Base-by-base conservation (phyloP, 2,888 invertebrate genomes). In the Timema podura region DNA sequence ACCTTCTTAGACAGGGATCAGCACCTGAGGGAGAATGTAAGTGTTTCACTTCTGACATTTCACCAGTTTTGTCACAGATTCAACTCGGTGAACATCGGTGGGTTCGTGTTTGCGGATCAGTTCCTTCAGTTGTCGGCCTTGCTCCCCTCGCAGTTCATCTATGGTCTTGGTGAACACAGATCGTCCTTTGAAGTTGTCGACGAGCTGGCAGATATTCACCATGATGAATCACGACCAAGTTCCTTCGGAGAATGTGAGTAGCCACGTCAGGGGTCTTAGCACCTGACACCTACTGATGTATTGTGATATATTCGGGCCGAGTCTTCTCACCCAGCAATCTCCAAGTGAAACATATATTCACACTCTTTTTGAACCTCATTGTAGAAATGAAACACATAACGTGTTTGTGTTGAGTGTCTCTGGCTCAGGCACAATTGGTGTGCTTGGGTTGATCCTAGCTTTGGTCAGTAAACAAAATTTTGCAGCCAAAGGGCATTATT, bases 151-250 rank as follows among this genome's bases (percentile, higher is more conserved):
- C 80, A 83, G 45, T 81, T 82, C 74, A 81, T 93, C 73, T 93
- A 91, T 79, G 94, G 94, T 0, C 80, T 93, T 45, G 93, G 92
- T 1, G 91, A 92, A 79, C 88, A 89, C 74, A 83, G 87, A 68
- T 84, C 86, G 0, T 13, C 79, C 83, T 45, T 85, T 93, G 72
- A 81, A 85, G 76, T 82, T 90, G 68, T 85, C 87, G 65, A 84
- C 86, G 45, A 83, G 88, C 73, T 92, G 92, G 92, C 85, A 87
- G 70, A 85, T 85, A 0, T 85, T 88, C 67, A 88, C 91, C 0
- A 78, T 92, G 71, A 92, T 89, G 77, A 91, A 90, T 76, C 84
- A 86, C 71, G 92, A 92, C 78, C 80, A 84, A 64, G 81, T 85
- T 16, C 92, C 92, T 0, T 77, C 76, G 3, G 88, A 89, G 78